Evolutionary conservation across 35 echinoderm and acorn worm genomes (phyloP), one percentile per base, ranked within the genome.

Genomic region (Chiridota heheva): DNA sequence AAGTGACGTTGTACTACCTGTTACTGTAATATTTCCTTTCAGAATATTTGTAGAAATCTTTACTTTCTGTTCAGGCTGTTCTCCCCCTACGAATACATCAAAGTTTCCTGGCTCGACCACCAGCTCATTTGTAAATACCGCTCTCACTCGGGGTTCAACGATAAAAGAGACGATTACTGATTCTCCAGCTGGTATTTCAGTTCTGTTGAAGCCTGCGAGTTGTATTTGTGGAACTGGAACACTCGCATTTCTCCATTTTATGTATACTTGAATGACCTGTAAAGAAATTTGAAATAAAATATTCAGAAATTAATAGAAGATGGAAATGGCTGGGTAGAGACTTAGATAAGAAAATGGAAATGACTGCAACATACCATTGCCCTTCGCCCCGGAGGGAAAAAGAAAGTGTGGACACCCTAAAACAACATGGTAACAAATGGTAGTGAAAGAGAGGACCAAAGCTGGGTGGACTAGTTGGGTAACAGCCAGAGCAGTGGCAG

Each of bases 261-360:
- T 72, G 58, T 91, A 91, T 24, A 85, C 83, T 63, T 91, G 82
- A 5, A 62, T 72, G 1, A 86, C 82, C 89, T 91, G 63, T 42
- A 33, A 22, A n/a, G 48, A 26, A 68, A n/a, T n/a, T n/a, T n/a
- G n/a, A n/a, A n/a, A n/a, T n/a, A n/a, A n/a, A n/a, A n/a, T n/a
- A n/a, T n/a, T n/a, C n/a, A n/a, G n/a, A n/a, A n/a, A n/a, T n/a
- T n/a, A n/a, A n/a, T n/a, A n/a, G n/a, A n/a, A n/a, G n/a, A n/a
- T n/a, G n/a, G n/a, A n/a, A n/a, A n/a, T n/a, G n/a, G n/a, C n/a
- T n/a, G n/a, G n/a, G n/a, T n/a, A n/a, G n/a, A n/a, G n/a, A n/a
- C n/a, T n/a, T n/a, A n/a, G n/a, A n/a, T n/a, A n/a, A n/a, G n/a
- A n/a, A n/a, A n/a, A n/a, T n/a, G n/a, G n/a, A n/a, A n/a, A n/a